Conservation (phyloP, 2,888 invertebrate genomes). For the Eretmocerus hayati region DNA sequence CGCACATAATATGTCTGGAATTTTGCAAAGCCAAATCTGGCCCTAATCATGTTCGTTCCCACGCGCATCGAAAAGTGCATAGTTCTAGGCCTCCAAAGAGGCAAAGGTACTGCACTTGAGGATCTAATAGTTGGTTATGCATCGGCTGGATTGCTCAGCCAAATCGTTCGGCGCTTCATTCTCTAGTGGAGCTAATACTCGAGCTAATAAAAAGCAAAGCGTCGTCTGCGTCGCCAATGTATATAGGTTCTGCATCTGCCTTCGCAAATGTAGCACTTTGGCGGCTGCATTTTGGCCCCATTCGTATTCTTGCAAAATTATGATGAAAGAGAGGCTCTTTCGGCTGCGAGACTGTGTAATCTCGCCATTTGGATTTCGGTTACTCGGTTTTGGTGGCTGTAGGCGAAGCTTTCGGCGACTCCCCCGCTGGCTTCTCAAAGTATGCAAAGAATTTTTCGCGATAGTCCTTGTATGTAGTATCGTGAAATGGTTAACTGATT, state of each 20-base stretch:
- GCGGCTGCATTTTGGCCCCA: too few species aligned
- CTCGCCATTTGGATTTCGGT: constrained; percentile 19
- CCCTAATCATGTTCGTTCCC: too few species aligned
- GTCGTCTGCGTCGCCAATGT: neutral
- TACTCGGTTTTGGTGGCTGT: constrained; percentile 12
- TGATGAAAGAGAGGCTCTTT: constrained; percentile 11
- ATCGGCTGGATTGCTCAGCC: too few species aligned
- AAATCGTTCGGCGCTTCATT: constrained; percentile 2
- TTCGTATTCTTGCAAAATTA: constrained; percentile 45
- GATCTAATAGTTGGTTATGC: constrained; percentile 21
- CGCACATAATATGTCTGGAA: constrained; percentile 6
- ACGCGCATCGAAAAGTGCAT: constrained; percentile 18
- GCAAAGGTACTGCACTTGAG: too few species aligned
- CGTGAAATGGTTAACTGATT: too few species aligned
- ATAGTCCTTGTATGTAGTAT: too few species aligned
- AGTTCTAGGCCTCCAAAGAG: constrained; percentile 2
- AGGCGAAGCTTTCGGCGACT: too few species aligned
- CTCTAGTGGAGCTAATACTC: constrained; percentile 40
- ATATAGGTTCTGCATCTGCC: too few species aligned
- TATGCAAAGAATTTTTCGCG: too few species aligned
- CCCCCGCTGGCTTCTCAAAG: too few species aligned
- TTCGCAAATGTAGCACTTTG: too few species aligned
- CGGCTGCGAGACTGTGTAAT: constrained; percentile 11
- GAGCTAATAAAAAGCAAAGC: constrained; percentile 27
- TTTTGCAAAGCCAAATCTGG: constrained; percentile 9